Percentiles rank a stretch among this genome's conserved stretches.
Conservation (phyloP, 2,888 invertebrate genomes). For the Drosophila maculinotata region DNA sequence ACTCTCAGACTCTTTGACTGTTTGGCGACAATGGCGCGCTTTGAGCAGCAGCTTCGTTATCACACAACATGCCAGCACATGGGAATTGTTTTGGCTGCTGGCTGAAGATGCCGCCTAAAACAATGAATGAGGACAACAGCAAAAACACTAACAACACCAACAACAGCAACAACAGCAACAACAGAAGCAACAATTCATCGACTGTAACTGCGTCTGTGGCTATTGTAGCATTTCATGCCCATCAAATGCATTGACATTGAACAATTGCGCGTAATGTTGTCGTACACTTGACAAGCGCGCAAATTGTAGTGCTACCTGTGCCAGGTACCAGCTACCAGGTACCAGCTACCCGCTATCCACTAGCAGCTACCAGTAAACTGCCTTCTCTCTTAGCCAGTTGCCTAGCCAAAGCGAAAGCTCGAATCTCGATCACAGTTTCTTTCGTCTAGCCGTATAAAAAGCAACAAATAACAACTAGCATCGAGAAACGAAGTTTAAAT, state of each 20-base stretch:
- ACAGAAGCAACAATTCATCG: constrained; percentile 41
- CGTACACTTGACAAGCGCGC: constrained; percentile 82
- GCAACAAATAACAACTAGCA: not conserved
- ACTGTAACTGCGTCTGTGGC: constrained; percentile 14
- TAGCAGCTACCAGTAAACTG: constrained; percentile 13
- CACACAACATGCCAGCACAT: constrained; percentile 78
- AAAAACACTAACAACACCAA: too few relatives aligned
- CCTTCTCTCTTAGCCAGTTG: constrained; percentile 15
- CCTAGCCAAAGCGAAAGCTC: constrained; percentile 65
- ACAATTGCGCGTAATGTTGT: constrained; percentile 82
- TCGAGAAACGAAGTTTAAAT: constrained; percentile 9
- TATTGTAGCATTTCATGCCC: constrained; percentile 74
- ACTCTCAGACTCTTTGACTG: constrained; percentile 13
- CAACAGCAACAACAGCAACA: constrained; percentile 44
- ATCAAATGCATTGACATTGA: constrained; percentile 81
- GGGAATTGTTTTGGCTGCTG: constrained; percentile 68
- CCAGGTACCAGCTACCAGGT: constrained; percentile 37
- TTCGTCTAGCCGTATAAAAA: constrained; percentile 64
- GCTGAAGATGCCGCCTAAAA: constrained; percentile 54
- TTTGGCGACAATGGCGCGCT: constrained; percentile 63
- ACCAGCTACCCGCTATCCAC: constrained; percentile 1
- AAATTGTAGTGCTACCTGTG: constrained; percentile 75
- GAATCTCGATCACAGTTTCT: constrained; percentile 66
- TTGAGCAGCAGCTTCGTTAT: constrained; percentile 68
- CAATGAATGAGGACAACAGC: constrained; percentile 67